Conservation (phyloP, 2,113 vertebrate species). For the Nannospalax galili region DNA sequence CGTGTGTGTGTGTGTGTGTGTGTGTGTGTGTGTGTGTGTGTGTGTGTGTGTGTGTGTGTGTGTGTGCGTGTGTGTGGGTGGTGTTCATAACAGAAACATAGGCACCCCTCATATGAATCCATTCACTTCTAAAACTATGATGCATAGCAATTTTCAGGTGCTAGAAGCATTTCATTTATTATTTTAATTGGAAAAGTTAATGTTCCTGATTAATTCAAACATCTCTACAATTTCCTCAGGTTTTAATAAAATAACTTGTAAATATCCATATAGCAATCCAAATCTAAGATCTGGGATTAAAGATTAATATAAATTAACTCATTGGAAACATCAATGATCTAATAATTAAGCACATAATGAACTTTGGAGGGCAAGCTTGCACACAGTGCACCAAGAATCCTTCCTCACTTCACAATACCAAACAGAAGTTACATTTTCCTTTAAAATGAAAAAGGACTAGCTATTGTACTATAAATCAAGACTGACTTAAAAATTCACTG, state of each 20-base stretch:
- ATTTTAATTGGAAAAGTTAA: conserved; percentile 44
- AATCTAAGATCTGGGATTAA: background rate
- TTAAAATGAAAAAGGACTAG: background rate
- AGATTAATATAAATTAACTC: conserved; percentile 10
- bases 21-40: background rate
- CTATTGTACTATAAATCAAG: background rate
- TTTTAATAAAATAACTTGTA: conserved; percentile 49
- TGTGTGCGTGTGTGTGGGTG: background rate
- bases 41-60: background rate
- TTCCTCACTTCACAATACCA: background rate
- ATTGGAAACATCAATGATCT: conserved; percentile 35
- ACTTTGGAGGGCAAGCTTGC: background rate
- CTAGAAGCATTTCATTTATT: background rate
- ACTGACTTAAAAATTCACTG: background rate
- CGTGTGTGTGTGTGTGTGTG: background rate
- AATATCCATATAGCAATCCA: background rate
- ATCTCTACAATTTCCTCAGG: background rate
- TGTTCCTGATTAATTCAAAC: background rate
- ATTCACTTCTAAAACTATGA: background rate
- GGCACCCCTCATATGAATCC: background rate
- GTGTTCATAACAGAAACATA: background rate
- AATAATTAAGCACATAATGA: conserved; percentile 22
- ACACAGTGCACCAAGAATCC: background rate
- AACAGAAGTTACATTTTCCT: background rate
- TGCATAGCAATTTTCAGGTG: background rate